phyloP scores from a whole-genome alignment of 2,888 invertebrate genomes.

The Polietes domitor region DNA sequence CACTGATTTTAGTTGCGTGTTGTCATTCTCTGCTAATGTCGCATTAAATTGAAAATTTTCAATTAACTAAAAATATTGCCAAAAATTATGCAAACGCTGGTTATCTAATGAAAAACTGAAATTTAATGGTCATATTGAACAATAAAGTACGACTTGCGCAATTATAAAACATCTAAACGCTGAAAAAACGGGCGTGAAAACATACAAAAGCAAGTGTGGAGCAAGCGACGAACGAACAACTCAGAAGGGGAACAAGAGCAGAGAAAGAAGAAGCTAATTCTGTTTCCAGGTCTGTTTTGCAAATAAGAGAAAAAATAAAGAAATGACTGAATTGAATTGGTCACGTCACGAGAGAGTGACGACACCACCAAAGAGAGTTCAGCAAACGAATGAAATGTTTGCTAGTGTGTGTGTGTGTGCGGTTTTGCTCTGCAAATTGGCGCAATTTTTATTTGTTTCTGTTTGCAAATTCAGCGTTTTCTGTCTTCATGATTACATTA shows the following conservation, averaged over 20 bases:
- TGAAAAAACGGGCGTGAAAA: conserved; percentile 54
- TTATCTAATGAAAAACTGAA: conserved; percentile 70
- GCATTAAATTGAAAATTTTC: conserved; percentile 65
- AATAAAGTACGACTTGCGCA: conserved; percentile 46
- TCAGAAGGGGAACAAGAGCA: conserved; percentile 63
- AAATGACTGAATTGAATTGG: too few relatives aligned
- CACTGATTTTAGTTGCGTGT: conserved; percentile 76
- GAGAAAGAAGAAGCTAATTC: conserved; percentile 68
- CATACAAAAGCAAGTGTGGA: conserved; percentile 35
- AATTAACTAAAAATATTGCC: too few relatives aligned
- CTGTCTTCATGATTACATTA: too few relatives aligned
- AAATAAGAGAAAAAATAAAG: conserved; percentile 38
- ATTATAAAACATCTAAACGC: conserved; percentile 38
- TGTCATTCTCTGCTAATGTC: conserved; percentile 74
- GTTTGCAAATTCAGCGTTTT: not conserved
- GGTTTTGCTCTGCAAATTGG: conserved; percentile 8
- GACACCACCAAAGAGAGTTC: not conserved
- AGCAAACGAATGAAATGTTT: conserved; percentile 29
- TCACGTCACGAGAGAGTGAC: not conserved
- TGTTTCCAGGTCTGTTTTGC: conserved; percentile 76
- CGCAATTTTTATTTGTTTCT: conserved; percentile 4
- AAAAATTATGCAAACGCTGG: conserved; percentile 69
- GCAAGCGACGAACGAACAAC: conserved; percentile 23
- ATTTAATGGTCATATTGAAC: conserved; percentile 69
- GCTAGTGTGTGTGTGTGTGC: conserved; percentile 8